Conservation (phyloP, 1,140 invertebrate species). For the Drosophila jambulina region DNA sequence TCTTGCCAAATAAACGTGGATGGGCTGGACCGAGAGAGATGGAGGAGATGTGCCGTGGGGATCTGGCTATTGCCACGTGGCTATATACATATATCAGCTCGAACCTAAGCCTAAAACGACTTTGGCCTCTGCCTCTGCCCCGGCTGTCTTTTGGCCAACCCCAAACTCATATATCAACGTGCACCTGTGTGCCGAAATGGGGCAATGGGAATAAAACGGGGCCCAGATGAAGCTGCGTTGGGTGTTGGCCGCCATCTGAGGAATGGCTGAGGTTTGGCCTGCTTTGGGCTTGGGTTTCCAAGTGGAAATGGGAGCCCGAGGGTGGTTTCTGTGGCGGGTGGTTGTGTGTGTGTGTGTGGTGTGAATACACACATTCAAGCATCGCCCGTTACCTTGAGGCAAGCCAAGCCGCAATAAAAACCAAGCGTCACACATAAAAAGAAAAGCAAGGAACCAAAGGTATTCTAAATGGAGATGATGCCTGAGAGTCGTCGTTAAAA, state of each 20-base stretch:
- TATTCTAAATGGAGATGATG: slow-evolving; percentile 6
- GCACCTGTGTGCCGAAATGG: slow-evolving; percentile 67
- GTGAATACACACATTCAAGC: slow-evolving; percentile 39
- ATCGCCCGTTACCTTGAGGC: slow-evolving; percentile 49
- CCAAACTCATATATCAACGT: slow-evolving; percentile 66
- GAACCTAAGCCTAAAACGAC: slow-evolving; percentile 70
- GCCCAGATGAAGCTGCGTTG: slow-evolving; percentile 37
- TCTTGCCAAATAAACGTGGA: slow-evolving; percentile 48
- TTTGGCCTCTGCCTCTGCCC: slow-evolving; percentile 44
- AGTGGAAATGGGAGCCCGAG: background rate
- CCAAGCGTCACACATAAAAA: slow-evolving; percentile 48
- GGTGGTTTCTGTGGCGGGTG: background rate
- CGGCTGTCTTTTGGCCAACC: slow-evolving; percentile 26
- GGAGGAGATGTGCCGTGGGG: background rate
- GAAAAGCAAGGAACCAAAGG: slow-evolving; percentile 1
- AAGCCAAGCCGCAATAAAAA: slow-evolving; percentile 44
- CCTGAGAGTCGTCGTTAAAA: background rate
- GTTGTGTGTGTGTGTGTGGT: slow-evolving; percentile 10
- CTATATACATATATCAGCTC: slow-evolving; percentile 73
- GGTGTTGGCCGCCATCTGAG: slow-evolving; percentile 41
- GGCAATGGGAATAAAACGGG: slow-evolving; percentile 47
- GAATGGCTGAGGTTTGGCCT: slow-evolving; percentile 33
- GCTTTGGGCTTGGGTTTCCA: slow-evolving; percentile 7
- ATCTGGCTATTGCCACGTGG: slow-evolving; percentile 50
- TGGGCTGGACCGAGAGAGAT: background rate